Percentiles rank a stretch among this genome's conserved stretches.
Conservation (phyloP, 64 coral and sea anemone genomes). For the Montipora foliosa region DNA sequence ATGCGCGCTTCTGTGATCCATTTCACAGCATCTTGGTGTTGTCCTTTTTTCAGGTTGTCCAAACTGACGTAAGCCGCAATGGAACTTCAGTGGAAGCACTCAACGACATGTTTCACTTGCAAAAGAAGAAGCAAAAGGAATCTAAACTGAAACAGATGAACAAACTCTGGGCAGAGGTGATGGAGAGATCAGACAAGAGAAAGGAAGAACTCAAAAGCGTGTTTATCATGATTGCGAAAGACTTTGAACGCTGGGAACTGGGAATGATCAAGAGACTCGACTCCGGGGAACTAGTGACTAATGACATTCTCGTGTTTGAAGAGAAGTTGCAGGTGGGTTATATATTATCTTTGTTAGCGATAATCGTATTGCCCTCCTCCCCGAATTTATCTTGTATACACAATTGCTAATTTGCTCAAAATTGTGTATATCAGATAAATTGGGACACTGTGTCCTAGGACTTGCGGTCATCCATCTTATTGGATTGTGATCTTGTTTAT, state of each 20-base stretch:
- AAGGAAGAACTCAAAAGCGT: slow-evolving; percentile 95
- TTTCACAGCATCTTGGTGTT: neutral
- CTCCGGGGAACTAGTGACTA: slow-evolving; percentile 88
- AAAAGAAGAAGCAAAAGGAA: slow-evolving; percentile 95
- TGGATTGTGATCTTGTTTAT: neutral
- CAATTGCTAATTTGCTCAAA: too few relatives aligned
- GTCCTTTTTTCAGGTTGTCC: slow-evolving; percentile 64
- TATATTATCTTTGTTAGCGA: too few relatives aligned
- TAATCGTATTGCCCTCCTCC: too few relatives aligned
- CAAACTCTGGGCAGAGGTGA: slow-evolving; percentile 93
- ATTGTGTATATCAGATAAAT: too few relatives aligned
- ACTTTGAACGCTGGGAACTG: slow-evolving; percentile 94
- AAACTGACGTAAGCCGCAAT: slow-evolving; percentile 87
- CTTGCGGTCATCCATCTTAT: neutral
- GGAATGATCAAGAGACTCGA: slow-evolving; percentile 89
- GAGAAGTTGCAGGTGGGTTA: slow-evolving; percentile 87
- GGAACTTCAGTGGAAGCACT: slow-evolving; percentile 91
- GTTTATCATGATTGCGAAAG: slow-evolving; percentile 91
- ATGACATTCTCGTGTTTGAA: slow-evolving; percentile 94
- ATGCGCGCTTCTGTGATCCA: too few relatives aligned
- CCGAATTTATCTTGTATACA: too few relatives aligned
- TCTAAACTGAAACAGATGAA: slow-evolving; percentile 95
- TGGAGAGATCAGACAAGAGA: slow-evolving; percentile 67
- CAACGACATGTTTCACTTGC: slow-evolving; percentile 89
- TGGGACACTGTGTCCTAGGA: too few relatives aligned